Evolutionary conservation across 2,888 invertebrate species (phyloP), one percentile per base, ranked within the genome.

Genomic region (Copidosoma aretas): DNA sequence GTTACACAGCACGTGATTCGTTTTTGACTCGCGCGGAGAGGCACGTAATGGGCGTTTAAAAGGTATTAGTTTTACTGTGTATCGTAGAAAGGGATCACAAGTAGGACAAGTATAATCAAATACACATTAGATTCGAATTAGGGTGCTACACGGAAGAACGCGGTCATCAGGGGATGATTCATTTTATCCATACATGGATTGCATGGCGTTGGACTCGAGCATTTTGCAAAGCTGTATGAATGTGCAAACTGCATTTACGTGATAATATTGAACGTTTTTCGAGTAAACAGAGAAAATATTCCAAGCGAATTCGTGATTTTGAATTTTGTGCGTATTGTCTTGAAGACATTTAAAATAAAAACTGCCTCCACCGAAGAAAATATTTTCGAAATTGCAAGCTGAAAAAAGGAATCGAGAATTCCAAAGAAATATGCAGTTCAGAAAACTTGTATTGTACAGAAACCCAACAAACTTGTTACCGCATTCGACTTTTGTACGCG

Each of bases 351-450:
- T 32, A 3, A n/a, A 32, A 32, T 32, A 32, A 32, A 32, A 8
- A 5, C 8, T 32, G 4, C 32, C 3, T 32, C 32, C 32, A 32
- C 8, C 32, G 41, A 53, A 54, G 15, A 39, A 21, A 39, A n/a
- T 49, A 3, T 12, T 54, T 60, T 10, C 1, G 43, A 56, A 60
- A 22, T 49, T 19, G 43, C 52, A 19, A 24, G 67, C 39, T 56
- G 51, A 52, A 67, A 67, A 32, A 8, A 32, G 32, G 8, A 32
- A 67, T 61, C 57, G 57, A 61, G 41, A 15, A 54, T 41, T 24
- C 41, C 17, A 41, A 49, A 59, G 54, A 56, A 41, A 17, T 32
- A 32, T 8, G 32, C 17, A 60, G 54, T 14, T 21, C 25, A 51
- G 25, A 43, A 58, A 54, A 64, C 52, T 49, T 25, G 52, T n/a